A percentile compares a stretch with the other conserved stretches of the same genome.
phyloP scores from a whole-genome alignment of 2,797 vertebrate genomes.

The Notamacropus eugenii region DNA sequence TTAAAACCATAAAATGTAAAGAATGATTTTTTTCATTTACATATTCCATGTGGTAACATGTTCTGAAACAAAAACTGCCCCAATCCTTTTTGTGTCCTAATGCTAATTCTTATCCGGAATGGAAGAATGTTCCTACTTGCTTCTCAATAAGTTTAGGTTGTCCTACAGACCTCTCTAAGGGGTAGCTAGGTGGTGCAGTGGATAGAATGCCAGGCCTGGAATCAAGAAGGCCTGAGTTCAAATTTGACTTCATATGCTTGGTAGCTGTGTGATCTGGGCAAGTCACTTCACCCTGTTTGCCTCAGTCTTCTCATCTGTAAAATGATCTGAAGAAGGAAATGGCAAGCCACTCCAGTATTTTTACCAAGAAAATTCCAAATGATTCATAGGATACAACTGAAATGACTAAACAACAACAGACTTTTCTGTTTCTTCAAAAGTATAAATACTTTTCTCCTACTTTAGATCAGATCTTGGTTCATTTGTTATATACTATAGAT shows the following conservation, averaged over 20 bases:
- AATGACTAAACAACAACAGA: neutral
- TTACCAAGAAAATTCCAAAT: neutral
- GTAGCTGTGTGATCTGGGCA: neutral
- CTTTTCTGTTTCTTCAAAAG: neutral
- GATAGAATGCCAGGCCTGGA: neutral
- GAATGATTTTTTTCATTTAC: neutral
- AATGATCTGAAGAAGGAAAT: neutral
- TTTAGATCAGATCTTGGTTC: constrained; percentile 6
- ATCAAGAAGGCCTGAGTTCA: neutral
- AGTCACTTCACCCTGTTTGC: neutral
- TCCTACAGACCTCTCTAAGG: neutral
- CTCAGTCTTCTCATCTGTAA: neutral
- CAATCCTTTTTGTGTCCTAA: neutral
- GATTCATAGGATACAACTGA: neutral
- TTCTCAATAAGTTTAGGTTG: neutral
- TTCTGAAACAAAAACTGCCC: neutral
- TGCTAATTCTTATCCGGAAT: neutral
- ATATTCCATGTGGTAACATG: neutral
- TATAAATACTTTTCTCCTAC: neutral
- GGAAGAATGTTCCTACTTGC: neutral
- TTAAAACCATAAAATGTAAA: neutral
- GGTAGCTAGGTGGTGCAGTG: neutral
- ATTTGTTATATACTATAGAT: neutral
- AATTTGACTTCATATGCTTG: neutral
- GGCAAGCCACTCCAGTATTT: neutral